Evolutionary conservation across 2,888 invertebrate species (phyloP), one percentile per base, ranked within the genome.

Genomic region (Panorpa germanica): DNA sequence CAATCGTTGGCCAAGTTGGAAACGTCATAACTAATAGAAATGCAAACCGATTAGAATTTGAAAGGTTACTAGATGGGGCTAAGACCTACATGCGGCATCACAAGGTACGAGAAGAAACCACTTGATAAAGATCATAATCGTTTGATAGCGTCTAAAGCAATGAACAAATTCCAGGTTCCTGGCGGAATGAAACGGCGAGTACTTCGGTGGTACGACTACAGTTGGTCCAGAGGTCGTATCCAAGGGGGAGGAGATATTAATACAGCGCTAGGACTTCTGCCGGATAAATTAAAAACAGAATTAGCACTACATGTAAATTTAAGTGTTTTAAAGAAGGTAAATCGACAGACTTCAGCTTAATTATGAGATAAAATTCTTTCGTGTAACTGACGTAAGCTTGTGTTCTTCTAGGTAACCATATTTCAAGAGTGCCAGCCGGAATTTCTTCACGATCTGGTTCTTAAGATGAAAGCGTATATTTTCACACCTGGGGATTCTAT

Each of bases 381-480:
- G 12, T 26, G 13, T 25, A 25, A 19, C 7, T 9, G 7, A 8
- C 9, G 9, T 19, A n/a, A 24, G 6, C 11, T 24, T 18, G n/a
- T 27, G 6, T 14, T 30, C 20, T 58, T 57, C 21, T 54, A 86
- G 83, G 93, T 93, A 41, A 90, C 90, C 36, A 88, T 88, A 49
- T 77, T 90, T 55, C 85, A 93, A 71, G 91, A 93, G 57, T 95
- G 93, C 53, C 90, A 93, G 51, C 93, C 93, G 1, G 93, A 93
- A 55, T 95, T 95, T 53, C 70, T 95, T 4, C 88, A 93, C 51
- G 93, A 95, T 53, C 65, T 95, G 40, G 93, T 95, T 37, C 64
- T 95, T 39, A 95, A 95, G 61, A 95, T 95, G 93, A 85, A 85
- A 57, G 91, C 93, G 5, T 93, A 88, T 53, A 95, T 95, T 52